phyloP scores from a whole-genome alignment of 2,797 vertebrate genomes.

The Moxostoma hubbsi region DNA sequence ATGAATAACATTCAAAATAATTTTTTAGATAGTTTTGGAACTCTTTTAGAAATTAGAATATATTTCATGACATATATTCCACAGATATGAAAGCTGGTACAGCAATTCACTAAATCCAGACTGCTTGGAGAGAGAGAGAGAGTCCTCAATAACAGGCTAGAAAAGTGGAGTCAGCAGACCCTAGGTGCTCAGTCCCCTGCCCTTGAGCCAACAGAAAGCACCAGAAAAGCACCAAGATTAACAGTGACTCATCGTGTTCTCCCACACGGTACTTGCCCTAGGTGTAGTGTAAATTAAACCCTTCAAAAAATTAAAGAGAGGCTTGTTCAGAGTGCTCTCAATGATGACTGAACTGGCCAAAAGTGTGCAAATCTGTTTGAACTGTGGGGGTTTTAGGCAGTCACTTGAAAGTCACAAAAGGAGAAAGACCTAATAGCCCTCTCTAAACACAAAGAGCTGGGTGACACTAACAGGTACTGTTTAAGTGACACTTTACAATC shows the following conservation, averaged over 20 bases:
- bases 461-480: background rate
- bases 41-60: slow-evolving; percentile 28
- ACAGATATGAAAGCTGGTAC: slow-evolving; percentile 32
- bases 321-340: slow-evolving; percentile 12
- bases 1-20: too few species aligned
- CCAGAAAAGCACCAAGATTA: slow-evolving; percentile 53
- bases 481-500: background rate
- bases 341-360: slow-evolving; percentile 4
- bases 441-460: slow-evolving; percentile 2
- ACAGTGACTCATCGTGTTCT: slow-evolving; percentile 50
- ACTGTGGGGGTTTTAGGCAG: slow-evolving; percentile 24
- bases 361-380: slow-evolving; percentile 11
- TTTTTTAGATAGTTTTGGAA: too few species aligned
- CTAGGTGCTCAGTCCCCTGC: slow-evolving; percentile 21
- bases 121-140: slow-evolving; percentile 23
- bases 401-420: slow-evolving; percentile 39
- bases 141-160: slow-evolving; percentile 19
- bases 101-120: slow-evolving; percentile 43
- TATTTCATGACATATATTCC: slow-evolving; percentile 30
- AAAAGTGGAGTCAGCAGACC: slow-evolving; percentile 48
- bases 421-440: slow-evolving; percentile 17
- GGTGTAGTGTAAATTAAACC: slow-evolving; percentile 54
- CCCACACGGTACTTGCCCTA: slow-evolving; percentile 25
- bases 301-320: slow-evolving; percentile 40
- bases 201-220: slow-evolving; percentile 34